These are phyloP conservation scores for Thymelicus lineola DNA, from an alignment of 2,888 invertebrate genomes.

Conservation along the genomic window DNA sequence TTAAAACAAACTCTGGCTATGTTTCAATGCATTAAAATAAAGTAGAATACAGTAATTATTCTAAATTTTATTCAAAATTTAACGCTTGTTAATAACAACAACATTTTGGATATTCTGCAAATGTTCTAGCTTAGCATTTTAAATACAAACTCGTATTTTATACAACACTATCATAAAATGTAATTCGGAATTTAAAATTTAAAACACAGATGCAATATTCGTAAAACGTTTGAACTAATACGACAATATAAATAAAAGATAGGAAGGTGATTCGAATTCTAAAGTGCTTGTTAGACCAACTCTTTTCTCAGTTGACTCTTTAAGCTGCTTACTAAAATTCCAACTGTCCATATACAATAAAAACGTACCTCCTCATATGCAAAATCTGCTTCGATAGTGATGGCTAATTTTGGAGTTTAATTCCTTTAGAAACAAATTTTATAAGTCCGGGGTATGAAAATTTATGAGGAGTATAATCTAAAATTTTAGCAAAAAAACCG, in stretches of 20 bases:
- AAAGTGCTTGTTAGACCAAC: conserved; percentile 34
- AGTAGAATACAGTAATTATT: too few species aligned
- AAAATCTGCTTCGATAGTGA: neutral
- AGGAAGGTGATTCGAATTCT: conserved; percentile 29
- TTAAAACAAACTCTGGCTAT: too few species aligned
- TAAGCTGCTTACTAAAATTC: conserved; percentile 21
- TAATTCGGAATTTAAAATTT: conserved; percentile 32
- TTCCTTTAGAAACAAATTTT: too few species aligned
- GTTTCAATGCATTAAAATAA: too few species aligned
- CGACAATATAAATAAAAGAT: conserved; percentile 37
- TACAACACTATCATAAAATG: conserved; percentile 13
- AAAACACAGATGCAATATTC: conserved; percentile 35
- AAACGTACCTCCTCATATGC: neutral
- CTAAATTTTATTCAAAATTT: too few species aligned
- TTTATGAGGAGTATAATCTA: too few species aligned
- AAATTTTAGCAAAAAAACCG: too few species aligned
- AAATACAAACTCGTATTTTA: neutral
- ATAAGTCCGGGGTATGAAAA: too few species aligned
- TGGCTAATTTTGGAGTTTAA: too few species aligned
- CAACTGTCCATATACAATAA: neutral
- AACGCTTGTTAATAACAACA: too few species aligned
- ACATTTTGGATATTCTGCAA: too few species aligned
- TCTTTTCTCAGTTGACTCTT: conserved; percentile 19
- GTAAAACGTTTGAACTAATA: conserved; percentile 36
- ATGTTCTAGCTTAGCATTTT: too few species aligned